phyloP scores from a whole-genome alignment of 1,140 invertebrate genomes.

The Cydia pomonella region DNA sequence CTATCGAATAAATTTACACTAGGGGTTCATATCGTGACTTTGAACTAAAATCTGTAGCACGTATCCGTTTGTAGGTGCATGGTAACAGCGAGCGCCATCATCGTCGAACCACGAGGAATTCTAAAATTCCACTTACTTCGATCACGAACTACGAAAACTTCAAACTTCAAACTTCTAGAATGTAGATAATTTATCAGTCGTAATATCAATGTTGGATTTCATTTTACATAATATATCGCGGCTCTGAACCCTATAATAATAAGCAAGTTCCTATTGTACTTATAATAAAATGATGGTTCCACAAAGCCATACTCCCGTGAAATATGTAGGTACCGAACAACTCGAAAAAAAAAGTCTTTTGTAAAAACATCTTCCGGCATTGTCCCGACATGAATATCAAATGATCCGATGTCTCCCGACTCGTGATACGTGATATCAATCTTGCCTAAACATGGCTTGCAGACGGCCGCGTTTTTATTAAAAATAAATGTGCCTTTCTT shows the following conservation, averaged over 20 bases:
- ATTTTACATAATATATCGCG: too few relatives aligned
- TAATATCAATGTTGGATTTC: too few relatives aligned
- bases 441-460: slow-evolving; percentile 7
- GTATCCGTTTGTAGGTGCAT: too few relatives aligned
- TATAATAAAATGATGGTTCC: not conserved
- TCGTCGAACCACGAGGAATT: too few relatives aligned
- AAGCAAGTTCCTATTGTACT: not conserved
- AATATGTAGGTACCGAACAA: not conserved
- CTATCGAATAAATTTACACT: too few relatives aligned
- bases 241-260: not conserved
- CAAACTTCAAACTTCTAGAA: too few relatives aligned
- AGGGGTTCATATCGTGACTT: too few relatives aligned
- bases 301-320: slow-evolving; percentile 12
- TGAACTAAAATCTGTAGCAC: too few relatives aligned
- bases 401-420: slow-evolving; percentile 7
- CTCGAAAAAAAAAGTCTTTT: not conserved
- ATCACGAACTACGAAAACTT: too few relatives aligned
- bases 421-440: slow-evolving; percentile 15
- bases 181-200: too few relatives aligned
- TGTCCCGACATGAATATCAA: slow-evolving; percentile 19
- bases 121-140: too few relatives aligned
- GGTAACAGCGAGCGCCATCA: too few relatives aligned
- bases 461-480: slow-evolving; percentile 18
- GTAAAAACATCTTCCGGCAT: slow-evolving; percentile 14
- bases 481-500: not conserved